These are phyloP conservation scores for Steinernema feltiae DNA, from an alignment of 1,140 invertebrate genomes.

Conservation along the genomic window DNA sequence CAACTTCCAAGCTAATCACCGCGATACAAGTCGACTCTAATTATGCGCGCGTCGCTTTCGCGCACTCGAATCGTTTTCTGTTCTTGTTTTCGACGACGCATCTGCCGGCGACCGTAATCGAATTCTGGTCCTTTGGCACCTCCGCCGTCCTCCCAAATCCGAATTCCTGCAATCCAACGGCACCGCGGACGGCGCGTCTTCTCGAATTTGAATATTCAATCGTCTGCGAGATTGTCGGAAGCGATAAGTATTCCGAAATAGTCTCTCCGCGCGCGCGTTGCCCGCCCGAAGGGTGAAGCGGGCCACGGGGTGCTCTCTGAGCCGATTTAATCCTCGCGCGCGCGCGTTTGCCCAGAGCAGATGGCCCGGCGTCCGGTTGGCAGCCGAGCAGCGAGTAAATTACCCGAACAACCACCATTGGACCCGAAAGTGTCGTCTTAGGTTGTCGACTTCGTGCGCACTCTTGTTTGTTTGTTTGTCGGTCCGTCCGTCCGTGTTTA, in stretches of 20 bases:
- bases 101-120: neutral
- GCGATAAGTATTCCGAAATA: neutral
- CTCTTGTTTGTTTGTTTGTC: neutral
- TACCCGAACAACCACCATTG: neutral
- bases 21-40: constrained; percentile 9
- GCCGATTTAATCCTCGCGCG: constrained; percentile 11
- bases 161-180: neutral
- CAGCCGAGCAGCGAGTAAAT: constrained; percentile 10
- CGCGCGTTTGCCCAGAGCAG: neutral
- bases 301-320: neutral
- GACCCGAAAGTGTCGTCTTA: neutral
- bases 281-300: neutral
- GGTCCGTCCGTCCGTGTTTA: too few relatives aligned
- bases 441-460: neutral
- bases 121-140: neutral
- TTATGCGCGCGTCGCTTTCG: neutral
- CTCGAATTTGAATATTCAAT: constrained; percentile 5
- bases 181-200: too few relatives aligned
- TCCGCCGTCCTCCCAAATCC: too few relatives aligned
- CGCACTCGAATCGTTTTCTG: neutral
- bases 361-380: constrained; percentile 10
- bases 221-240: neutral
- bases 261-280: neutral
- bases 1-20: constrained; percentile 3
- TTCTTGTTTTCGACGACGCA: neutral